These are phyloP conservation scores for Leucosticte australis DNA, from an alignment of 2,113 vertebrate species.

Conservation along the genomic window DNA sequence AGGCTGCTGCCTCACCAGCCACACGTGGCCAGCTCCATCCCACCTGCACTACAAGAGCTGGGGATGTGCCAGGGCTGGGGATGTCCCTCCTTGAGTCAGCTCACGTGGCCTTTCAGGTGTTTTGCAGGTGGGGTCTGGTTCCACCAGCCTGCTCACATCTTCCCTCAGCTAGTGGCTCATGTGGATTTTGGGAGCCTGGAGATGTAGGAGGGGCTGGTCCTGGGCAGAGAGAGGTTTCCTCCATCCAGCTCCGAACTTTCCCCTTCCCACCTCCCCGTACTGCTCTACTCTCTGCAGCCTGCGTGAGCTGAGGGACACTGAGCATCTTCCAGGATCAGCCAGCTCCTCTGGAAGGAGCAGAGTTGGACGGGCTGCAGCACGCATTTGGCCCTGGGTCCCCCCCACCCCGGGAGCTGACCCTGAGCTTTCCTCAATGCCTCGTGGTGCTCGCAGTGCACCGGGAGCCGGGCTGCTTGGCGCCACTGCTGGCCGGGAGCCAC, in stretches of 20 bases:
- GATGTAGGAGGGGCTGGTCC: neutral
- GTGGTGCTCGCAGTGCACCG: neutral
- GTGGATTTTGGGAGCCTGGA: neutral
- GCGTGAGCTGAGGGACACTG: rapidly evolving
- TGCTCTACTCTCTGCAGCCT: neutral
- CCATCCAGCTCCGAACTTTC: neutral
- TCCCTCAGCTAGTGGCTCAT: neutral
- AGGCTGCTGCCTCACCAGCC: neutral
- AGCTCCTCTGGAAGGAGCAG: neutral
- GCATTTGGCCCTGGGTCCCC: neutral
- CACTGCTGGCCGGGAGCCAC: neutral
- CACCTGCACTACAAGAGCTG: neutral
- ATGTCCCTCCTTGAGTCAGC: neutral
- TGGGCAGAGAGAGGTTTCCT: neutral
- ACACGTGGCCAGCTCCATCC: neutral
- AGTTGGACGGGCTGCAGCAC: neutral
- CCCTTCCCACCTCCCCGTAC: rapidly evolving
- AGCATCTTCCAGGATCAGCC: neutral
- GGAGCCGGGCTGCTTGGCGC: constrained; percentile 44
- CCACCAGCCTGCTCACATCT: neutral
- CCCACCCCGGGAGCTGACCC: neutral
- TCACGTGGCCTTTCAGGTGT: neutral
- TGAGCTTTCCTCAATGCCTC: neutral
- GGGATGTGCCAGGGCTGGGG: neutral
- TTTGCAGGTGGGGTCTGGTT: neutral